Evolutionary conservation across 2,888 invertebrate species (phyloP), one percentile per base, ranked within the genome.

Genomic region (Abrostola triplasia): DNA sequence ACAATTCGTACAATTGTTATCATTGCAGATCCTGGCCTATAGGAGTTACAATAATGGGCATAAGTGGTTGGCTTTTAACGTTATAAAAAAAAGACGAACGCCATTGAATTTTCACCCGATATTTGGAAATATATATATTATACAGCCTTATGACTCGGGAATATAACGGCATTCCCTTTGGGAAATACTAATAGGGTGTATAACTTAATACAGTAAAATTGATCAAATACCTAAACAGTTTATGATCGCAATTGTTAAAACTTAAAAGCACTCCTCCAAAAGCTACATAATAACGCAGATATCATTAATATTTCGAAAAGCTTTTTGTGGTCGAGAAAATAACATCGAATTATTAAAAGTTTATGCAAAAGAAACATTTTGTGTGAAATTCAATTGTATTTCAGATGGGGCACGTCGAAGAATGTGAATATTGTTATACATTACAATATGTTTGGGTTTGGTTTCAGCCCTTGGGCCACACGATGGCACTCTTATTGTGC

Each of bases 291-390:
- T 72, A 49, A 55, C 36, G 44, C 6, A 13, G 13, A 70, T 67
- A n/a, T 37, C 48, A 67, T 72, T 62, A 70, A 73, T 59, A 48
- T 35, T 64, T 57, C 36, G 1, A 9, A 56, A 38, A 52, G 13
- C 59, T 40, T 47, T 57, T 56, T 57, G 48, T 57, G 47, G 13
- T 24, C 50, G 36, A 42, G 12, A 59, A 69, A 68, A 72, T 59
- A 53, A 40, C 51, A 69, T 36, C 38, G 37, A 65, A 44, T 64
- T 47, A 58, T 50, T 47, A 52, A 56, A 61, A 70, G 36, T 60
- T 61, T 49, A 37, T 59, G 13, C n/a, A n/a, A 51, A 49, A 61
- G 52, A 51, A 44, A 38, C 10, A 52, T 52, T 65, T 61, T 10
- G 36, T 54, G 44, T 56, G 42, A 47, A 51, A 60, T 52, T 60